Conservation (phyloP, 2,797 vertebrate genomes). For the Danio choprae region DNA sequence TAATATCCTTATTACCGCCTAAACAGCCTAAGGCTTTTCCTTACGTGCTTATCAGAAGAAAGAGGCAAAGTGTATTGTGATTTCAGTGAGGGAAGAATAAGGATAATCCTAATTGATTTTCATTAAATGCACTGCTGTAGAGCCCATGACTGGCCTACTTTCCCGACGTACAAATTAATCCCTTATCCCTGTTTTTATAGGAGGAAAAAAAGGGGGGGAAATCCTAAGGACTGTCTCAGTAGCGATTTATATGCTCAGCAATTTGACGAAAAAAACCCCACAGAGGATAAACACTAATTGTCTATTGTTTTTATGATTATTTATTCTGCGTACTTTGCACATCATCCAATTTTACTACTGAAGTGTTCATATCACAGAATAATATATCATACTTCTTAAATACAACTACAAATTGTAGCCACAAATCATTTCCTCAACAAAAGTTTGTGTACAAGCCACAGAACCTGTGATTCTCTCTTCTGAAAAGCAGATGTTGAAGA, state of each 20-base stretch:
- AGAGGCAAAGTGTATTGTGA: slow-evolving; percentile 67
- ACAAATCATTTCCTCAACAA: not conserved
- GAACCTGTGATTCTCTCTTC: not conserved
- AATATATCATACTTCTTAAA: not conserved
- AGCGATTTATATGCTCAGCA: slow-evolving; percentile 43
- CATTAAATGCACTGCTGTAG: slow-evolving; percentile 54
- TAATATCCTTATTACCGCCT: slow-evolving; percentile 24
- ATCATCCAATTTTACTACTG: slow-evolving; percentile 25
- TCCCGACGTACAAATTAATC: slow-evolving; percentile 27
- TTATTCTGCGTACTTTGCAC: not conserved
- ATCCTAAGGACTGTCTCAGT: slow-evolving; percentile 38
- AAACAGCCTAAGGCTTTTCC: slow-evolving; percentile 44
- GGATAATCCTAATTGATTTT: slow-evolving; percentile 73
- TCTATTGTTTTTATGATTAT: slow-evolving; percentile 41
- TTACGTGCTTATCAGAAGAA: slow-evolving; percentile 55
- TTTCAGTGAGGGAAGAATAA: slow-evolving; percentile 72
- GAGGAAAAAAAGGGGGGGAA: not conserved
- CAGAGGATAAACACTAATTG: slow-evolving; percentile 34
- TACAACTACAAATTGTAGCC: not conserved
- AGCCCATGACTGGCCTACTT: slow-evolving; percentile 47
- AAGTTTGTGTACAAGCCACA: not conserved
- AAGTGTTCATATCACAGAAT: slow-evolving; percentile 22
- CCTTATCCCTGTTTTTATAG: slow-evolving; percentile 24
- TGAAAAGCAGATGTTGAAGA: slow-evolving; percentile 14
- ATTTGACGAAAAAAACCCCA: slow-evolving; percentile 23